Evolutionary conservation across 2,113 vertebrate species (phyloP), one percentile per base, ranked within the genome.

Genomic region (Eleginops maclovinus): DNA sequence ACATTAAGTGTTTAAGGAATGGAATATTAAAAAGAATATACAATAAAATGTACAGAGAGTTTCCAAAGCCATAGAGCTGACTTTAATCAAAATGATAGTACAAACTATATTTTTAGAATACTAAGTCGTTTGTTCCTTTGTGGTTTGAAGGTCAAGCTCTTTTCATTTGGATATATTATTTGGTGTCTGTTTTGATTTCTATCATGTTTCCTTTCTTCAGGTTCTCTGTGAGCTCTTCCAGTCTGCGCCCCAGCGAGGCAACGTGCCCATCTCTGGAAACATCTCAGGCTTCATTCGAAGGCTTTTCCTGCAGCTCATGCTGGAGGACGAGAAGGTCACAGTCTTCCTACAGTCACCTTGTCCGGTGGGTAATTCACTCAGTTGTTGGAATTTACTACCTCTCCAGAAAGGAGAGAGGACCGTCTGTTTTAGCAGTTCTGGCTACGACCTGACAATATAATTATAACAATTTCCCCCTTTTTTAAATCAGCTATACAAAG

Each of bases 181-280:
- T 22, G 1, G 9, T 24, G 9, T 40, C n/a, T 53, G 44, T 26
- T 14, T 24, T 56, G 1, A 54, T 67, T 26, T 47, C 4, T 47
- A 21, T 11, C 31, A 2, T 72, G 3, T 72, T 22, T 51, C 65
- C 26, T 79, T 44, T 9, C 88, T 80, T 28, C 86, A 99, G 98
- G 98, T 99, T 89, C 96, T 99, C 21, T 99, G 98, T 93, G 98
- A 99, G 90, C 94, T 99, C 64, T 99, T 99, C 92, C 98, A 99
- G 92, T 96, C 97, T 4, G 97, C 98, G 69, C 97, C 98, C 80
- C 97, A 98, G 91, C 94, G 97, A 79, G 96, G 95, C 41, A 99
- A 95, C 47, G 94, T 99, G 50, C 97, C 98, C 8, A 94, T 97
- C 43, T 98, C 98, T 46, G 97, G 98, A 76, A 99, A 98, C 88